Conservation (phyloP, 2,797 vertebrate genomes). For the Spinibarbus caldwelli region DNA sequence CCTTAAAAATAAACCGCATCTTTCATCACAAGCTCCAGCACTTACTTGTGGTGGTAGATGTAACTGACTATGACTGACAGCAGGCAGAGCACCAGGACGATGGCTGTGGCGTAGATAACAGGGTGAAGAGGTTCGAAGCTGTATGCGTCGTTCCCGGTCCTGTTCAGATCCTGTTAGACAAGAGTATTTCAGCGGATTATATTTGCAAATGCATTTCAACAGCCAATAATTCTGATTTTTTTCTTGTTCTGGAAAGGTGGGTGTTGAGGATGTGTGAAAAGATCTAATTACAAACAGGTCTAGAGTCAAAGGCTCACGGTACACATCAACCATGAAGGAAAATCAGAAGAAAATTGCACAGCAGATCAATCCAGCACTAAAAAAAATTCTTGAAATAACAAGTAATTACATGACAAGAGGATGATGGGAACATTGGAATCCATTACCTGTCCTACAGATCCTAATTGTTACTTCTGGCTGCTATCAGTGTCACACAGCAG, state of each 20-base stretch:
- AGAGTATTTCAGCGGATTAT: slow-evolving; percentile 12
- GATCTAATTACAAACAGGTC: slow-evolving; percentile 8
- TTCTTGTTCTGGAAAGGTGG: background rate
- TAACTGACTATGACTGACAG: slow-evolving; percentile 88
- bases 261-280: background rate
- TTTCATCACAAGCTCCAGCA: no score
- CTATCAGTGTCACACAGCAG: background rate
- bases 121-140: slow-evolving; percentile 87
- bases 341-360: background rate
- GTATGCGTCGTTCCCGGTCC: slow-evolving; percentile 81
- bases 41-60: slow-evolving; percentile 92
- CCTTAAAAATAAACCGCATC: background rate
- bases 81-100: slow-evolving; percentile 87
- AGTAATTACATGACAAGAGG: slow-evolving; percentile 8
- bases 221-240: background rate
- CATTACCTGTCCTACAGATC: background rate
- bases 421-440: background rate
- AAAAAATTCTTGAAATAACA: background rate
- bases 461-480: background rate
- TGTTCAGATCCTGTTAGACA: slow-evolving; percentile 86
- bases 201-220: background rate
- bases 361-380: slow-evolving; percentile 1
- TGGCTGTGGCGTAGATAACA: slow-evolving; percentile 88
- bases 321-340: background rate
- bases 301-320: background rate